These are phyloP conservation scores for Drosophila orena DNA, from an alignment of 1,140 invertebrate species.

Conservation along the genomic window DNA sequence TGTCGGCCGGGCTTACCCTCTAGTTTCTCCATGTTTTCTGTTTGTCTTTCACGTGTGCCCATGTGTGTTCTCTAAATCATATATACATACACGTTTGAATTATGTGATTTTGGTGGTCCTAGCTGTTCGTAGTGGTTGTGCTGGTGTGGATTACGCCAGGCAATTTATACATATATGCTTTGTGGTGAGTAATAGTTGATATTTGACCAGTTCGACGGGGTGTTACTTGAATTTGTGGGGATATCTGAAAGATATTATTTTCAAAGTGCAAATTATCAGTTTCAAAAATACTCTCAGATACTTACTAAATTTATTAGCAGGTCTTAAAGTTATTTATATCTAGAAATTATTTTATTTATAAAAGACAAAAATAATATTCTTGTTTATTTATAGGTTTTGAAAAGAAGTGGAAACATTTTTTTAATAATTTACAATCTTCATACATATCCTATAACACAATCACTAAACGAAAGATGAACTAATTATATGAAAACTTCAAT, in stretches of 20 bases:
- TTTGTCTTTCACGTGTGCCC: constrained; percentile 25
- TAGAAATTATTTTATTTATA: too few relatives aligned
- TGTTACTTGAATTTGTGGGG: background rate
- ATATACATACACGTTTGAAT: constrained; percentile 21
- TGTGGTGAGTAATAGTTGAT: constrained; percentile 33
- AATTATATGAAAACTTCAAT: too few relatives aligned
- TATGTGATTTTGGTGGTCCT: constrained; percentile 37
- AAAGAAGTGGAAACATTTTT: too few relatives aligned
- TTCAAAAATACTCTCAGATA: too few relatives aligned
- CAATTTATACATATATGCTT: constrained; percentile 42
- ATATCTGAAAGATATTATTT: background rate
- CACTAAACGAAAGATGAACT: too few relatives aligned
- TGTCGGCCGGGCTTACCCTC: constrained; percentile 40
- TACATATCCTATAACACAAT: too few relatives aligned
- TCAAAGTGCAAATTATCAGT: too few relatives aligned
- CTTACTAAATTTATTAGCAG: too few relatives aligned
- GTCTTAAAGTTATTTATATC: too few relatives aligned
- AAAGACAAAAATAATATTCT: too few relatives aligned
- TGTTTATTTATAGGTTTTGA: too few relatives aligned
- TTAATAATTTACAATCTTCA: too few relatives aligned
- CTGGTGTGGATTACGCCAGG: constrained; percentile 25
- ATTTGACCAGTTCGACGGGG: constrained; percentile 15
- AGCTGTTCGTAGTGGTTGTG: constrained; percentile 6
- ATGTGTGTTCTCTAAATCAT: constrained; percentile 3
- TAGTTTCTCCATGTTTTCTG: constrained; percentile 31